Evolutionary conservation across 2,888 invertebrate species (phyloP).

Genomic region (Craniophora ligustri): DNA sequence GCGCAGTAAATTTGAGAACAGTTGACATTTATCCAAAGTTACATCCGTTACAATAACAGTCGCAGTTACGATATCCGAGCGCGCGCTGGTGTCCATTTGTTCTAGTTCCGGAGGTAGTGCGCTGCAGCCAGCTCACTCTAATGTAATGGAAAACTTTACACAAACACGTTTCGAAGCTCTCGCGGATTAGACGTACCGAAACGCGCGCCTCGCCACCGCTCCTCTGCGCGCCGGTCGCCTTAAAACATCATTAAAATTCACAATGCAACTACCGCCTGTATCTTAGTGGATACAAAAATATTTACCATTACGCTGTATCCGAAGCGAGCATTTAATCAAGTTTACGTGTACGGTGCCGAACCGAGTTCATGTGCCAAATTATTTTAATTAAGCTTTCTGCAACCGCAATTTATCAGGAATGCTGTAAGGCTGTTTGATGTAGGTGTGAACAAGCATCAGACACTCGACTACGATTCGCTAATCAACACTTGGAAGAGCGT

Average conservation of each 20-base stretch:
- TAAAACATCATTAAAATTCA: conserved; percentile 79
- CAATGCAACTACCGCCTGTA: conserved; percentile 61
- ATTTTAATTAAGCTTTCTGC: conserved; percentile 63
- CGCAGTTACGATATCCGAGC: conserved; percentile 83
- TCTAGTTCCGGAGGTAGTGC: conserved; percentile 75
- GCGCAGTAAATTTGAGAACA: conserved; percentile 83
- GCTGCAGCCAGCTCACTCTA: conserved; percentile 64
- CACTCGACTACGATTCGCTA: conserved; percentile 55
- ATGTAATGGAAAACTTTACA: conserved; percentile 83
- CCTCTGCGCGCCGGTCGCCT: conserved; percentile 50
- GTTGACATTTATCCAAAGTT: conserved; percentile 87
- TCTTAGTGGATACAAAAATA: conserved; percentile 62
- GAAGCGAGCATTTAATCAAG: conserved; percentile 57
- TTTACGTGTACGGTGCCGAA: conserved; percentile 54
- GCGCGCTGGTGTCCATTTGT: conserved; percentile 78
- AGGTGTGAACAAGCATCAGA: conserved; percentile 53
- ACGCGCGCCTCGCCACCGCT: conserved; percentile 44
- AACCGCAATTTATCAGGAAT: conserved; percentile 58
- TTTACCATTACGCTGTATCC: conserved; percentile 56
- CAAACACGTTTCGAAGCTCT: conserved; percentile 72
- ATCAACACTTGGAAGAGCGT: conserved; percentile 52
- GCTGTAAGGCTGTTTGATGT: conserved; percentile 48
- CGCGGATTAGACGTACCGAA: conserved; percentile 71
- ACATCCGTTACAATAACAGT: conserved; percentile 87
- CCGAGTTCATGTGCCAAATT: conserved; percentile 52